phyloP scores from a whole-genome alignment of 2,113 vertebrate species.

The Paedocypris sp. region DNA sequence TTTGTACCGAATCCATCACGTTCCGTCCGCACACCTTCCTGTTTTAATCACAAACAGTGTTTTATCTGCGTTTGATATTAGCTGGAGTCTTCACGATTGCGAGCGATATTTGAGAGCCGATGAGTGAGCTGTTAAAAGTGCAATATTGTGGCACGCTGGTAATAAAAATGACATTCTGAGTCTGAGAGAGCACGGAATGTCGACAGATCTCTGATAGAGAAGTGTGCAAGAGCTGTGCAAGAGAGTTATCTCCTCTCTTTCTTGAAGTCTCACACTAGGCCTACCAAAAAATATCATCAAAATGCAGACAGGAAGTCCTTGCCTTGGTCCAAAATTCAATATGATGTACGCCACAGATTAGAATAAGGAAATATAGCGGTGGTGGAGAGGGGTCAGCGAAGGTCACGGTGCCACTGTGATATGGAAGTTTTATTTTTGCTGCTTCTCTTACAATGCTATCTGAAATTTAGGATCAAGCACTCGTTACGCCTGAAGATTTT shows the following conservation, averaged over 20 bases:
- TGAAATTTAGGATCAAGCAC: conserved; percentile 7
- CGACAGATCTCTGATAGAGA: conserved; percentile 24
- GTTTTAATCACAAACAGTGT: conserved; percentile 55
- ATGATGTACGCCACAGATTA: conserved; percentile 36
- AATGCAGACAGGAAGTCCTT: conserved; percentile 16
- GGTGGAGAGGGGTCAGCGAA: conserved; percentile 7
- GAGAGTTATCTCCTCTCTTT: conserved; percentile 16
- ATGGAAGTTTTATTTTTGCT: not conserved
- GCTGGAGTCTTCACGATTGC: not conserved
- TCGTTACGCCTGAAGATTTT: not conserved
- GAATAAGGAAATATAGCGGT: conserved; percentile 22
- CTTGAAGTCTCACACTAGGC: not conserved
- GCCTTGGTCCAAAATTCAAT: conserved; percentile 38
- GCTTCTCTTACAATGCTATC: not conserved
- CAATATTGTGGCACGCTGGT: conserved; percentile 19
- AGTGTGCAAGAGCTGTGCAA: not conserved
- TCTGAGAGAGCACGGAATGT: not conserved
- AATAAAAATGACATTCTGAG: conserved; percentile 20
- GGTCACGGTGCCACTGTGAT: not conserved
- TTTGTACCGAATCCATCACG: conserved; percentile 56
- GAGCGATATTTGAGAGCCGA: not conserved
- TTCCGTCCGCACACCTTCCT: conserved; percentile 48
- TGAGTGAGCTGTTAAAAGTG: conserved; percentile 16
- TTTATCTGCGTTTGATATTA: conserved; percentile 40
- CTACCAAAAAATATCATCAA: conserved; percentile 7